Percentiles rank a stretch among this genome's conserved stretches.
phyloP scores from a whole-genome alignment of 1,140 invertebrate species.

The Gryllus bimaculatus region DNA sequence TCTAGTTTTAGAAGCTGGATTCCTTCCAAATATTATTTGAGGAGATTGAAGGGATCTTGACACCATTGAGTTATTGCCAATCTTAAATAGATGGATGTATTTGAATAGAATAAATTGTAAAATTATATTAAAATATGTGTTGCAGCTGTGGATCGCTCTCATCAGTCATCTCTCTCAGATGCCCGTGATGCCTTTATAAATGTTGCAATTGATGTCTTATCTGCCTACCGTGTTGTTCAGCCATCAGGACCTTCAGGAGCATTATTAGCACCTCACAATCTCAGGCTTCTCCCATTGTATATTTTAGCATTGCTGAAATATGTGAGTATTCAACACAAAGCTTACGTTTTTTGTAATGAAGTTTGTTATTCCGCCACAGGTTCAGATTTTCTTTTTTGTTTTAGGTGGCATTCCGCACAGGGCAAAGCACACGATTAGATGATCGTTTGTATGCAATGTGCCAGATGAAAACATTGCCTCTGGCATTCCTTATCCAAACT shows the following conservation, averaged over 20 bases:
- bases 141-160: conserved; percentile 83
- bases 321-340: conserved; percentile 44
- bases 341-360: not conserved
- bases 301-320: conserved; percentile 85
- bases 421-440: conserved; percentile 79
- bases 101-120: no score
- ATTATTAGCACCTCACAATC: conserved; percentile 60
- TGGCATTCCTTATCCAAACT: conserved; percentile 67
- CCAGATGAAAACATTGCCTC: conserved; percentile 81
- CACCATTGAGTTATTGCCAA: no score
- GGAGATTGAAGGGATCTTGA: no score
- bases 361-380: not conserved
- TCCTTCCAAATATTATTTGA: no score
- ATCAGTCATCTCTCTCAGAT: conserved; percentile 76
- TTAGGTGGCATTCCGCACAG: conserved; percentile 77
- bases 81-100: no score
- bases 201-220: conserved; percentile 83
- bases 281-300: conserved; percentile 79
- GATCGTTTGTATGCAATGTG: conserved; percentile 90
- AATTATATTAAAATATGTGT: not conserved
- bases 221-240: conserved; percentile 66
- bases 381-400: conserved; percentile 25
- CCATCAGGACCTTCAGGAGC: conserved; percentile 45
- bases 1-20: no score
- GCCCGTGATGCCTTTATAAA: conserved; percentile 94